Evolutionary conservation across 2,888 invertebrate genomes (phyloP).

Genomic region (Fragum sueziense): DNA sequence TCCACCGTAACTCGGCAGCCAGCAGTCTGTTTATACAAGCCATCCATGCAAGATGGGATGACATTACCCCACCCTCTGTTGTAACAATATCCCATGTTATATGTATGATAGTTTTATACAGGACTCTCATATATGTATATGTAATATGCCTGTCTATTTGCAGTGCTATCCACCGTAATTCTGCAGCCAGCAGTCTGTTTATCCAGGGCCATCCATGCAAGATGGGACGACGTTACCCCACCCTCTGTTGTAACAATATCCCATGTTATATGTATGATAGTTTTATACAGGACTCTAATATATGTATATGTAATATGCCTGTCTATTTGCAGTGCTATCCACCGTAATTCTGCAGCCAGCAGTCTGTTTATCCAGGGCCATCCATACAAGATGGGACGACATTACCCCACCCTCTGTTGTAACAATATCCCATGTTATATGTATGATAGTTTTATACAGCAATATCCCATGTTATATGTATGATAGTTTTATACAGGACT

Average conservation of each 20-base stretch:
- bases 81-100: no score
- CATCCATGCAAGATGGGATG: conserved; percentile 87
- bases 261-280: no score
- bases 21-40: conserved; percentile 89
- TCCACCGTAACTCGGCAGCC: conserved; percentile 87
- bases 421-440: no score
- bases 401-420: conserved; percentile 86
- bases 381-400: conserved; percentile 87
- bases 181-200: conserved; percentile 88
- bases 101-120: no score
- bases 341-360: conserved; percentile 87
- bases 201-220: conserved; percentile 88
- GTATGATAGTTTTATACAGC: no score
- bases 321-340: conserved; percentile 85
- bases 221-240: conserved; percentile 85
- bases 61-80: conserved; percentile 85
- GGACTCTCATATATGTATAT: no score
- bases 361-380: conserved; percentile 88
- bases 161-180: conserved; percentile 86
- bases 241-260: conserved; percentile 88
- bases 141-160: no score
- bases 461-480: no score
- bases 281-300: no score
- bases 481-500: no score
- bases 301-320: no score